A percentile compares a stretch with the other conserved stretches of the same genome.
Conservation (phyloP, 2,888 invertebrate species). For the Caenorhabditis sulstoni region DNA sequence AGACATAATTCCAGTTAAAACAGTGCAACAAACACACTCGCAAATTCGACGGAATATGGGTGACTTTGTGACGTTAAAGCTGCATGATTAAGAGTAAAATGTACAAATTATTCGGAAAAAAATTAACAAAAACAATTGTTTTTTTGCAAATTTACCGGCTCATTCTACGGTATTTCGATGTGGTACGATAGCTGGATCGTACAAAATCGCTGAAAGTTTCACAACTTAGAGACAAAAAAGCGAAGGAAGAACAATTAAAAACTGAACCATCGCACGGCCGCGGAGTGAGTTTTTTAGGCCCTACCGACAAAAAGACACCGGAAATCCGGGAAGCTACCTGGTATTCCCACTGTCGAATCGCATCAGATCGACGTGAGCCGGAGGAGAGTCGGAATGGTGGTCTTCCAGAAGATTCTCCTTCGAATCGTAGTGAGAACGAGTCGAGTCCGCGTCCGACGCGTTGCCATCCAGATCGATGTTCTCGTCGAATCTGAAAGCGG, state of each 20-base stretch:
- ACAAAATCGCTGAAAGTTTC: conserved; percentile 46
- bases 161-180: conserved; percentile 62
- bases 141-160: conserved; percentile 42
- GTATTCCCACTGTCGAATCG: conserved; percentile 46
- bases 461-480: conserved; percentile 56
- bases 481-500: conserved; percentile 60
- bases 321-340: conserved; percentile 13
- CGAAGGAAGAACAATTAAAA: conserved; percentile 6
- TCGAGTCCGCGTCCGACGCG: conserved; percentile 59
- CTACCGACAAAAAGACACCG: not conserved
- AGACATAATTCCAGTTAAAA: too few relatives aligned
- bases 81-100: too few relatives aligned
- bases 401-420: conserved; percentile 59
- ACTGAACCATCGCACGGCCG: too few relatives aligned
- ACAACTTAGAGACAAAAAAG: not conserved
- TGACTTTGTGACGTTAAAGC: conserved; percentile 28
- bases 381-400: conserved; percentile 28
- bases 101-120: not conserved
- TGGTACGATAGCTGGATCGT: conserved; percentile 57
- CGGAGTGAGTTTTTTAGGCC: not conserved
- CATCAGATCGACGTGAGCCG: conserved; percentile 50
- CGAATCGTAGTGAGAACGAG: conserved; percentile 51
- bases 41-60: too few relatives aligned
- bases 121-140: not conserved
- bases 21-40: too few relatives aligned